Evolutionary conservation across 2,113 vertebrate genomes (phyloP).

Genomic region (Leptosomus discolor): DNA sequence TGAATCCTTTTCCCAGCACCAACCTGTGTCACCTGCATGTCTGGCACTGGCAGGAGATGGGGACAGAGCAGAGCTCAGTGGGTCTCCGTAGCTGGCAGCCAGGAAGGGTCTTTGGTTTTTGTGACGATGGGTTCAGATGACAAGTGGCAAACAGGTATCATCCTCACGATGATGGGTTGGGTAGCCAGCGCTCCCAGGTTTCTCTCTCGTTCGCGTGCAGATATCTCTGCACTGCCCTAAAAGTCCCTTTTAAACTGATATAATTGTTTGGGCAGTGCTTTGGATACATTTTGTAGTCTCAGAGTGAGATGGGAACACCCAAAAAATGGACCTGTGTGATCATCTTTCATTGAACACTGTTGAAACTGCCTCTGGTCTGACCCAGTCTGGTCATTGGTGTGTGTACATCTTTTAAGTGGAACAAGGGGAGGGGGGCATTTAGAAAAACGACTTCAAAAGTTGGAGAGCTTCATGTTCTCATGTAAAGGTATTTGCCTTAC

Average conservation of each 20-base stretch:
- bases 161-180: background rate
- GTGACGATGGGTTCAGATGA: background rate
- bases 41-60: background rate
- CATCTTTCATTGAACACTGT: rapidly evolving
- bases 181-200: background rate
- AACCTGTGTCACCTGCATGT: background rate
- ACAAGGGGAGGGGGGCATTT: background rate
- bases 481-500: background rate
- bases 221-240: background rate
- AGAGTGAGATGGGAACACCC: background rate
- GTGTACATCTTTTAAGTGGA: background rate
- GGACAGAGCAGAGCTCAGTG: background rate
- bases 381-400: background rate
- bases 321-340: background rate
- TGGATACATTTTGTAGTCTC: background rate
- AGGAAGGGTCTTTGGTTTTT: background rate
- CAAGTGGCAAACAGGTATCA: background rate
- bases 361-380: background rate
- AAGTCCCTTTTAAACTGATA: background rate
- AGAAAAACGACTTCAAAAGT: background rate
- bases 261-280: background rate
- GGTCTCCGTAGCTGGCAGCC: background rate
- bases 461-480: background rate
- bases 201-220: background rate
- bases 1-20: background rate